Percentiles rank a stretch among this genome's conserved stretches.
Evolutionary conservation across 2,113 vertebrate species (phyloP).

Genomic region (Malurus alboscapulatus): DNA sequence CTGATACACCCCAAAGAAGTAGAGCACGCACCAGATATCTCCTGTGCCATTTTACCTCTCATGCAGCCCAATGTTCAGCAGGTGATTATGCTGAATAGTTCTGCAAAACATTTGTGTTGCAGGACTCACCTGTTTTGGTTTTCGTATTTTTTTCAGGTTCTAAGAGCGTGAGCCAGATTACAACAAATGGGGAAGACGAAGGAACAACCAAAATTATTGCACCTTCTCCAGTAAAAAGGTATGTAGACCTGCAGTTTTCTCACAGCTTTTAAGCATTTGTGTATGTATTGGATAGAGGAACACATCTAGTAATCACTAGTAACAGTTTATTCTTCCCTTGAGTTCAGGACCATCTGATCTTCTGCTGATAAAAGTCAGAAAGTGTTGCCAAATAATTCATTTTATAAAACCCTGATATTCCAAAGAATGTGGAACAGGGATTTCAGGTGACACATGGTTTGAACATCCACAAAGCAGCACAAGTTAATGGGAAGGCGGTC

Average conservation of each 20-base stretch:
- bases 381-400: neutral
- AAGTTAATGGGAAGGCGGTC: neutral
- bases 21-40: neutral
- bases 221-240: constrained; percentile 83
- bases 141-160: constrained; percentile 48
- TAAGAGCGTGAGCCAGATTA: constrained; percentile 68
- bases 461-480: neutral
- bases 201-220: constrained; percentile 77
- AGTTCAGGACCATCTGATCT: neutral
- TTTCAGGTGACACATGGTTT: neutral
- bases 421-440: neutral
- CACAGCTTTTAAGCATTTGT: neutral
- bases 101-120: neutral
- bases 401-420: neutral
- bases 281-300: neutral
- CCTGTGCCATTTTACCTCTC: neutral
- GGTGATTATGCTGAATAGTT: neutral
- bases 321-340: neutral
- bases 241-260: neutral
- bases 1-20: neutral
- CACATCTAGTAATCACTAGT: neutral
- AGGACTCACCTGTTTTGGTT: neutral
- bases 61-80: neutral
- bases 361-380: neutral
- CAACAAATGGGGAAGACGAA: constrained; percentile 74